Percentiles rank a stretch among this genome's conserved stretches.
Conservation (phyloP, 2,888 invertebrate species). For the Agriopis marginaria region DNA sequence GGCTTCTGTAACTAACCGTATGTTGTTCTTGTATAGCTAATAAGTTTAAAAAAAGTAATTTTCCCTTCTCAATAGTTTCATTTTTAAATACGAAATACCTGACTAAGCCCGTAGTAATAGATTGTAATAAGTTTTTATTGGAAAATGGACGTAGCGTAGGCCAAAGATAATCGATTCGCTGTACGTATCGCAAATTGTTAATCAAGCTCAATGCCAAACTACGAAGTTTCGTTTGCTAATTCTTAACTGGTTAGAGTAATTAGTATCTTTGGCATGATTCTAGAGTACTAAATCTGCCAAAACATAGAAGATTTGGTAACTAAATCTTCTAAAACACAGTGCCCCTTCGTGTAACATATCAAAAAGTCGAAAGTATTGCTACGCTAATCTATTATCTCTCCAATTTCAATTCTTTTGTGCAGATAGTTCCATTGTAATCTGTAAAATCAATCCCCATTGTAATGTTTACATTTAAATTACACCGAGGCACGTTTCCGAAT, state of each 20-base stretch:
- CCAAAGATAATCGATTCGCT: constrained; percentile 17
- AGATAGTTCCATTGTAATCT: constrained; percentile 28
- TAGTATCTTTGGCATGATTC: constrained; percentile 1
- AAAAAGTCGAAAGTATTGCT: constrained; percentile 13
- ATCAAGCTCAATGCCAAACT: constrained; percentile 28
- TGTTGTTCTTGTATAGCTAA: no score
- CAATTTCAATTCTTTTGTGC: constrained; percentile 34
- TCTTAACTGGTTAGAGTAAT: constrained; percentile 3
- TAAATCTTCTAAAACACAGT: not conserved
- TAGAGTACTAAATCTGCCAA: not conserved
- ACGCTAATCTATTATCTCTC: constrained; percentile 15
- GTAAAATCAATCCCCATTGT: constrained; percentile 35
- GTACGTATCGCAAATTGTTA: constrained; percentile 29
- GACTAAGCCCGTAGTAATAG: not conserved
- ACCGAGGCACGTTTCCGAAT: constrained; percentile 28
- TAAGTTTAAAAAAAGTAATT: no score
- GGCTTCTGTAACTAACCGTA: not conserved
- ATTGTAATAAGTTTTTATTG: constrained; percentile 17
- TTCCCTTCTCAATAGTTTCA: not conserved
- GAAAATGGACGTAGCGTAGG: constrained; percentile 10
- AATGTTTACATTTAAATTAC: constrained; percentile 34
- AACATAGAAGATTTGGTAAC: not conserved
- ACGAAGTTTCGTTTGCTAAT: constrained; percentile 7
- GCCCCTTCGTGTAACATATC: not conserved
- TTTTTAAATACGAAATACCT: not conserved